Evolutionary conservation across 1,140 invertebrate species (phyloP).

Genomic region (Phenacoccus solenopsis): DNA sequence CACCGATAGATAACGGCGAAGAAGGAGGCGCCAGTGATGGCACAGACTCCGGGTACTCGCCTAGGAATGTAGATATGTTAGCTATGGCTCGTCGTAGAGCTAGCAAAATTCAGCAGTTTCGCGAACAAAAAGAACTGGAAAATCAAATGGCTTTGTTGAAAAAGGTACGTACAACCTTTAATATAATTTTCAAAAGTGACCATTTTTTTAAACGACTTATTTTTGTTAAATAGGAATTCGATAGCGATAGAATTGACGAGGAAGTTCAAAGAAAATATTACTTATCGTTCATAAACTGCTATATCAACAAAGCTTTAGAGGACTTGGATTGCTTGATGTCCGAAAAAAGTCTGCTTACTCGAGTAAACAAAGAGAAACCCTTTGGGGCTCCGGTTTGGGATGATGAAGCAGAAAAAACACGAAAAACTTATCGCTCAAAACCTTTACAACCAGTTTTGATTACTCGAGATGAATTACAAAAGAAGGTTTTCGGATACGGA

Average conservation of each 20-base stretch:
- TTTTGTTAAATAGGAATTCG: constrained; percentile 1
- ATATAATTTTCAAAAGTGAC: too few relatives aligned
- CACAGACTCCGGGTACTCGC: constrained; percentile 17
- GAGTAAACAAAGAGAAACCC: constrained; percentile 44
- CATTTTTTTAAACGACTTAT: too few relatives aligned
- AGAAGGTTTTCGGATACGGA: constrained; percentile 83
- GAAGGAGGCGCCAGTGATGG: constrained; percentile 24
- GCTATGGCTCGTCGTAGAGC: constrained; percentile 37
- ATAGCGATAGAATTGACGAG: constrained; percentile 49
- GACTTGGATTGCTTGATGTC: constrained; percentile 58
- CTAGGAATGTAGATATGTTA: constrained; percentile 24
- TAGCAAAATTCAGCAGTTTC: constrained; percentile 65
- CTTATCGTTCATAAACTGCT: constrained; percentile 59
- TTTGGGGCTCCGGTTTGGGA: constrained; percentile 12
- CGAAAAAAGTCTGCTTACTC: constrained; percentile 59
- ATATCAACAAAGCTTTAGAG: constrained; percentile 58
- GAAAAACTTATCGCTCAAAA: constrained; percentile 25
- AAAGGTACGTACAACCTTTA: constrained; percentile 42
- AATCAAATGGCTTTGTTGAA: constrained; percentile 50
- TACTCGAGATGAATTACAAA: constrained; percentile 76
- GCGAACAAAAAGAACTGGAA: constrained; percentile 65
- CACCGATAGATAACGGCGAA: constrained; percentile 28
- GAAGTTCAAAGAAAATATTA: constrained; percentile 72
- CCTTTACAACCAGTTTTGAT: constrained; percentile 85
- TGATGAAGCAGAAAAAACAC: constrained; percentile 24